Percentiles rank a stretch among this genome's conserved stretches.
phyloP scores from a whole-genome alignment of 2,888 invertebrate genomes.

The Lobophora halterata region DNA sequence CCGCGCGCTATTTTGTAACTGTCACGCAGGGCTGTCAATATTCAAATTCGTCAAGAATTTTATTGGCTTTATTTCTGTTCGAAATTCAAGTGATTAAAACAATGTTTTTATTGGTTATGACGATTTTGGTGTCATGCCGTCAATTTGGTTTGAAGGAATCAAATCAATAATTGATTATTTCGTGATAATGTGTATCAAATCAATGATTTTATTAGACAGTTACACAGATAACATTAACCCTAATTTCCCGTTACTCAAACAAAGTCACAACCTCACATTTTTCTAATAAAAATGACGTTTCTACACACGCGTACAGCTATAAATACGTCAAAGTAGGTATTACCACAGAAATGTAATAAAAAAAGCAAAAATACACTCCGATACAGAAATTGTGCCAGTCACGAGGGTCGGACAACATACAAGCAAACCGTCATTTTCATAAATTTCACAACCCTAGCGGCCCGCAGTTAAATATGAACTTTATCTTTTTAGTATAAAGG shows the following conservation, averaged over 20 bases:
- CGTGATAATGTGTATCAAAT: constrained; percentile 22
- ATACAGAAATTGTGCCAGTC: constrained; percentile 76
- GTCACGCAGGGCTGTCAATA: constrained; percentile 23
- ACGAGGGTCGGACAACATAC: constrained; percentile 56
- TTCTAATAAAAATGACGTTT: constrained; percentile 26
- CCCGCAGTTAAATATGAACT: constrained; percentile 53
- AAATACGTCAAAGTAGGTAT: constrained; percentile 38
- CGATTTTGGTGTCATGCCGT: constrained; percentile 2
- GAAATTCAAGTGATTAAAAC: constrained; percentile 12
- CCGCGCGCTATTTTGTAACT: constrained; percentile 15
- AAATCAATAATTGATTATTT: too few species aligned
- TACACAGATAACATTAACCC: constrained; percentile 9
- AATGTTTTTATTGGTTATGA: constrained; percentile 4
- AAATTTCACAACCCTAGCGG: constrained; percentile 66
- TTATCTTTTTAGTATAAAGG: constrained; percentile 52
- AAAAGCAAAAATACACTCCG: constrained; percentile 71
- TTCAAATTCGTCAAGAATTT: constrained; percentile 16
- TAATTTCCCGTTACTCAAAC: constrained; percentile 25
- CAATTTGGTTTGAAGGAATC: too few species aligned
- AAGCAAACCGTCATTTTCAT: constrained; percentile 65
- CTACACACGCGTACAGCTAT: constrained; percentile 18
- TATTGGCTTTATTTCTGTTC: constrained; percentile 14
- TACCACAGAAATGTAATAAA: constrained; percentile 65
- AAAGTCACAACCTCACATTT: constrained; percentile 23
- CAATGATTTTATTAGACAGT: constrained; percentile 9